Conservation (phyloP, 2,888 invertebrate species). For the Eilema griseolum region DNA sequence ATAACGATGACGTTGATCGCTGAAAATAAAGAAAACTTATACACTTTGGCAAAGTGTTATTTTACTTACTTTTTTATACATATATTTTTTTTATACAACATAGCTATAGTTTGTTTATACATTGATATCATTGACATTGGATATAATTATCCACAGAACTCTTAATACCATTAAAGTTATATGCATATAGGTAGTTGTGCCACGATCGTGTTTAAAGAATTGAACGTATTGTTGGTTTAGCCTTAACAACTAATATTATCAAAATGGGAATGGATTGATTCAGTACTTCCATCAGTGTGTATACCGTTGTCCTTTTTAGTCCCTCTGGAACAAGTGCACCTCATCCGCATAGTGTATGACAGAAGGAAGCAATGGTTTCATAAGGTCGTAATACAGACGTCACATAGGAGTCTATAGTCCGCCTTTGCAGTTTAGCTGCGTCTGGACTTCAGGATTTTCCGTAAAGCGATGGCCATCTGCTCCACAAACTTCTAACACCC, state of each 20-base stretch:
- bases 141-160: background rate
- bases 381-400: too few relatives aligned
- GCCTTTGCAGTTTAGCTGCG: too few relatives aligned
- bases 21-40: too few relatives aligned
- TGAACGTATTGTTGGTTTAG: background rate
- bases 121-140: background rate
- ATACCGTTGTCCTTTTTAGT: background rate
- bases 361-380: background rate
- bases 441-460: too few relatives aligned
- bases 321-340: background rate
- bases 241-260: background rate
- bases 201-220: background rate
- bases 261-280: background rate
- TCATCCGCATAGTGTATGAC: background rate
- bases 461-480: too few relatives aligned
- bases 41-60: too few relatives aligned
- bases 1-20: too few relatives aligned
- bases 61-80: too few relatives aligned
- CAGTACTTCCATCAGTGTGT: background rate
- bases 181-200: background rate
- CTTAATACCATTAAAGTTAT: background rate
- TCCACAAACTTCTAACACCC: too few relatives aligned
- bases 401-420: too few relatives aligned
- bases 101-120: background rate
- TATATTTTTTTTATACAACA: background rate